These are phyloP conservation scores for Ammospiza caudacuta DNA, from an alignment of 2,113 vertebrate genomes.

Conservation along the genomic window DNA sequence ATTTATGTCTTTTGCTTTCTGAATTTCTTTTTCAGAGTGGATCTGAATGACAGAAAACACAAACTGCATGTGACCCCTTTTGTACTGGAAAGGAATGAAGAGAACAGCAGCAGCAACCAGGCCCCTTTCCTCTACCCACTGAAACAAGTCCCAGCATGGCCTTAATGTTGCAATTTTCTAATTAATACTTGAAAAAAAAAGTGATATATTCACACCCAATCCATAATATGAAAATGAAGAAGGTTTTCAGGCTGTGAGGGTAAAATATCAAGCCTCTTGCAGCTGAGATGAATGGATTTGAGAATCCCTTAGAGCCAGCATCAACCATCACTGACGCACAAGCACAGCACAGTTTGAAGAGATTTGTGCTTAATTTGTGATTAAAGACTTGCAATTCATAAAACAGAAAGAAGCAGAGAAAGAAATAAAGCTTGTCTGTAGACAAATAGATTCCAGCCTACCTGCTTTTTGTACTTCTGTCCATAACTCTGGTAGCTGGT, in stretches of 20 bases:
- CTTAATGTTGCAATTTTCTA: background rate
- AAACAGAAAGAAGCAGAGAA: constrained; percentile 39
- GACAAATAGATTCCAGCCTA: constrained; percentile 18
- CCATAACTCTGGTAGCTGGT: constrained; percentile 45
- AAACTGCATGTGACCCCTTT: background rate
- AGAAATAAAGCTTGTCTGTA: constrained; percentile 24
- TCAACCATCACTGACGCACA: background rate
- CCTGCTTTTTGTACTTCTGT: constrained; percentile 54
- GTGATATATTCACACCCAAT: background rate
- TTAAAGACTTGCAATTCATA: constrained; percentile 16
- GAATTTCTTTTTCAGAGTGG: background rate
- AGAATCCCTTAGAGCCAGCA: background rate
- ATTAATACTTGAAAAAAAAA: background rate
- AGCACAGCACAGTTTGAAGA: background rate
- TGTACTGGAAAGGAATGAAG: background rate
- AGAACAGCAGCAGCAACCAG: background rate
- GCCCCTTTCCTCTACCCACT: background rate
- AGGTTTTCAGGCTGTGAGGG: background rate
- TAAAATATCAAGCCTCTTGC: background rate
- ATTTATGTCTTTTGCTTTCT: background rate
- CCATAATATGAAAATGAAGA: background rate
- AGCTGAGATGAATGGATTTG: background rate
- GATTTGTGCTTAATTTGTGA: background rate
- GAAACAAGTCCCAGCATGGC: background rate
- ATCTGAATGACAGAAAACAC: background rate